Base-by-base conservation (phyloP, 2,113 vertebrate species). In the Catharus fuscescens region DNA sequence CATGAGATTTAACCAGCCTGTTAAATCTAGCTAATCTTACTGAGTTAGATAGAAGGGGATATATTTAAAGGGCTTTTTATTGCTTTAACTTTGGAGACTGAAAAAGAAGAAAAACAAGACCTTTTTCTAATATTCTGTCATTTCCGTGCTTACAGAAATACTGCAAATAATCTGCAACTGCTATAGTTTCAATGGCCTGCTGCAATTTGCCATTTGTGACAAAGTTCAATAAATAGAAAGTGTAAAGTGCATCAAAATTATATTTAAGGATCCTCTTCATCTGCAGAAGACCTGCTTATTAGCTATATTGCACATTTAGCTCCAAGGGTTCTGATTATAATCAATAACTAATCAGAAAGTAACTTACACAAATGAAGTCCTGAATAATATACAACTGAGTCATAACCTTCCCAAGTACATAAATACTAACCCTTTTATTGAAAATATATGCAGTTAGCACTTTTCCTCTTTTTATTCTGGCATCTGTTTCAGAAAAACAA, bases 301-400 rank as follows among this genome's bases (percentile, higher is more conserved):
- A 88, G n/a, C 42, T 91, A 59, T 92, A 53, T 76, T 96, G 31
- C 85, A 91, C 84, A 94, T 96, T 94, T 86, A 71, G 85, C 71
- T 93, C 86, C 59, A 77, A 96, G 42, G 20, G 19, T 88, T 95
- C 87, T 95, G 92, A 86, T 72, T 94, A 94, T 96, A 97, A 90
- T 97, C 88, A 95, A 93, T 91, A 95, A 71, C 47, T 72, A 94
- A 88, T 95, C 82, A 93, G 56, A 95, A 93, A 96, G 92, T 80
- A 93, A 94, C 76, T 95, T 96, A 87, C 53, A 86, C 72, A 96
- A 96, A 92, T 96, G 53, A 96, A 97, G 83, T 36, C 31, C 72
- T 74, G 59, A 36, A 88, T 82, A 95, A 88, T 74, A 93, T 40
- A 90, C 64, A 80, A 96, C 84, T 92, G 92, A 95, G 52, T 96